Conservation (phyloP, 2,888 invertebrate genomes). For the Hemithea aestivaria region DNA sequence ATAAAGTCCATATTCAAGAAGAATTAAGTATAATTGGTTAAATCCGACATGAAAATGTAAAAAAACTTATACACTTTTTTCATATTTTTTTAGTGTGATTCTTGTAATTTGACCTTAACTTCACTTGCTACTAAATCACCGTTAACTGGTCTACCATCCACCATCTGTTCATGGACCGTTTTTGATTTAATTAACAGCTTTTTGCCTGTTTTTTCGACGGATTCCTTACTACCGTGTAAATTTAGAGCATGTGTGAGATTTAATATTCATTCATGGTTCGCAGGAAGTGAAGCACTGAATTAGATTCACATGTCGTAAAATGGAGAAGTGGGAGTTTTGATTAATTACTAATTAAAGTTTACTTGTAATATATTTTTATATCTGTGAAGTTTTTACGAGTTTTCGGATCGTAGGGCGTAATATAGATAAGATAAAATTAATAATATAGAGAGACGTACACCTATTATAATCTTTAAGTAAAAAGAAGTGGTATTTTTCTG, state of each 20-base stretch:
- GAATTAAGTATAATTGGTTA: too few species aligned
- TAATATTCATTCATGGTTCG: slow-evolving; percentile 10
- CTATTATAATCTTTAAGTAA: too few species aligned
- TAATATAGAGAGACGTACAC: too few species aligned
- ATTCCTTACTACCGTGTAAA: slow-evolving; percentile 27
- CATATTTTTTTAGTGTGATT: too few species aligned
- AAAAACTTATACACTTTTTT: too few species aligned
- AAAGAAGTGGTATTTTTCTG: too few species aligned
- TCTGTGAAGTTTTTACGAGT: too few species aligned
- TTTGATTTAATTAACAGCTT: slow-evolving; percentile 59
- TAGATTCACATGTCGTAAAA: slow-evolving; percentile 23
- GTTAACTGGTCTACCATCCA: slow-evolving; percentile 40
- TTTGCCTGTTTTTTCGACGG: slow-evolving; percentile 27
- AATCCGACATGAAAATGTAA: too few species aligned
- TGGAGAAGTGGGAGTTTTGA: too few species aligned
- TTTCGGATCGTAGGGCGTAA: too few species aligned
- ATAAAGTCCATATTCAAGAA: too few species aligned
- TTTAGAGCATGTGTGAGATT: slow-evolving; percentile 15
- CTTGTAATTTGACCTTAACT: slow-evolving; percentile 58
- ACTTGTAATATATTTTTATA: background rate
- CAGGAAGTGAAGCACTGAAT: slow-evolving; percentile 11
- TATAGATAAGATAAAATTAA: too few species aligned
- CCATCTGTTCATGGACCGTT: slow-evolving; percentile 37
- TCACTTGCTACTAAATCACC: slow-evolving; percentile 64
- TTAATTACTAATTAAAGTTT: background rate